Conservation (phyloP, 2,888 invertebrate genomes). For the Hyles lineata region DNA sequence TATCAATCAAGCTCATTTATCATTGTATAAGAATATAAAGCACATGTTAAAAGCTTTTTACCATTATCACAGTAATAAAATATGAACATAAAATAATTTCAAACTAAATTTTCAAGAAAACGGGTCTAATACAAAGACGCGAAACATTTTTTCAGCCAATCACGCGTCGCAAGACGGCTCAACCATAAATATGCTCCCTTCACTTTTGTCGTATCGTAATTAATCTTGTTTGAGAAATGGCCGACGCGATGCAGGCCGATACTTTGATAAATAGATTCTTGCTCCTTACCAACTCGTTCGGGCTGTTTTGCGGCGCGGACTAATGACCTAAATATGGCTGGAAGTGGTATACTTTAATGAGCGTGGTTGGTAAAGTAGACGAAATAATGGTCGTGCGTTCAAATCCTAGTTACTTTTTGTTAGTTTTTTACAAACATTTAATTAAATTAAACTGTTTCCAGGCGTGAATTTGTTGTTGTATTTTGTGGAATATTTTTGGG, state of each 20-base stretch:
- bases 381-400: too few relatives aligned
- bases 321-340: conserved; percentile 31
- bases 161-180: conserved; percentile 29
- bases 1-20: too few relatives aligned
- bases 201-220: conserved; percentile 70
- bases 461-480: too few relatives aligned
- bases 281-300: conserved; percentile 71
- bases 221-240: conserved; percentile 79
- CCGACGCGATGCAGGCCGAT: conserved; percentile 68
- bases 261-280: conserved; percentile 81
- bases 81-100: not conserved
- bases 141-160: conserved; percentile 29
- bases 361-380: too few relatives aligned
- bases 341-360: conserved; percentile 36
- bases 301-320: conserved; percentile 44
- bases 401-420: too few relatives aligned
- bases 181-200: conserved; percentile 59
- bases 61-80: not conserved
- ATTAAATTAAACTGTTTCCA: not conserved
- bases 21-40: too few relatives aligned
- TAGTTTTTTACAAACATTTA: not conserved
- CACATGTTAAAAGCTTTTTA: too few relatives aligned
- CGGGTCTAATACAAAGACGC: conserved; percentile 26
- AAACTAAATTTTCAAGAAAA: conserved; percentile 26
- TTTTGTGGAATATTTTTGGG: too few relatives aligned